phyloP scores from a whole-genome alignment of 2,888 invertebrate species.

The Synergus laeviventris region DNA sequence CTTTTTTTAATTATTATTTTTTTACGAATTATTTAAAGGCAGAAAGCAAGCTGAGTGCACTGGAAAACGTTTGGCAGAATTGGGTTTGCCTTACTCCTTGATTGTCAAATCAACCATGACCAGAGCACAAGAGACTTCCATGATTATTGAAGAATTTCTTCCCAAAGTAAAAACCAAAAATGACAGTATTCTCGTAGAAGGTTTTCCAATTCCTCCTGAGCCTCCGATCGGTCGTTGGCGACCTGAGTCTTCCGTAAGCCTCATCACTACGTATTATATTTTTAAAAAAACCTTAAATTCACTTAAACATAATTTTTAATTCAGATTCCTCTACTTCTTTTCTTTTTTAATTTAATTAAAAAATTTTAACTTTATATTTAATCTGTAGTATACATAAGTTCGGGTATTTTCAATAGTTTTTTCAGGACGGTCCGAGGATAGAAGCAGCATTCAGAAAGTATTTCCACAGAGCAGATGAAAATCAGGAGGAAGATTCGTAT shows the following conservation, averaged over 20 bases:
- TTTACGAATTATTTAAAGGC: constrained; percentile 77
- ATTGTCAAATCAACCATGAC: constrained; percentile 95
- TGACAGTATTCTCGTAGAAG: constrained; percentile 91
- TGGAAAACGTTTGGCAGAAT: constrained; percentile 86
- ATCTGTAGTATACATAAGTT: constrained; percentile 26
- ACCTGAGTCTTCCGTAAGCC: constrained; percentile 85
- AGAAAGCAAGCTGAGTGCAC: constrained; percentile 90
- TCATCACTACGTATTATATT: not conserved
- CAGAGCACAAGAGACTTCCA: constrained; percentile 93
- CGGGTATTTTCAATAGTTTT: constrained; percentile 87
- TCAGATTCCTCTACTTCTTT: not conserved
- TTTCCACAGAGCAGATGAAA: constrained; percentile 91
- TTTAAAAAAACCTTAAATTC: not conserved
- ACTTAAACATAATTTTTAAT: not conserved
- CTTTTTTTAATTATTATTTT: not conserved
- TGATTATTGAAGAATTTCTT: constrained; percentile 86
- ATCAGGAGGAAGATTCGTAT: constrained; percentile 88
- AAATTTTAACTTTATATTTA: not conserved
- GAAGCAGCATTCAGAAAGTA: constrained; percentile 96
- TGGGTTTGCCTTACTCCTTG: constrained; percentile 87
- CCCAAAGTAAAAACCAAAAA: constrained; percentile 79
- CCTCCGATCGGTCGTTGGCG: constrained; percentile 93
- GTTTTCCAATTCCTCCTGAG: constrained; percentile 95
- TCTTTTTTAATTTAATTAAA: not conserved
- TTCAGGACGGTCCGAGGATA: constrained; percentile 93